Base-by-base conservation (phyloP, 2,888 invertebrate genomes). In the Adelognathus sp. region DNA sequence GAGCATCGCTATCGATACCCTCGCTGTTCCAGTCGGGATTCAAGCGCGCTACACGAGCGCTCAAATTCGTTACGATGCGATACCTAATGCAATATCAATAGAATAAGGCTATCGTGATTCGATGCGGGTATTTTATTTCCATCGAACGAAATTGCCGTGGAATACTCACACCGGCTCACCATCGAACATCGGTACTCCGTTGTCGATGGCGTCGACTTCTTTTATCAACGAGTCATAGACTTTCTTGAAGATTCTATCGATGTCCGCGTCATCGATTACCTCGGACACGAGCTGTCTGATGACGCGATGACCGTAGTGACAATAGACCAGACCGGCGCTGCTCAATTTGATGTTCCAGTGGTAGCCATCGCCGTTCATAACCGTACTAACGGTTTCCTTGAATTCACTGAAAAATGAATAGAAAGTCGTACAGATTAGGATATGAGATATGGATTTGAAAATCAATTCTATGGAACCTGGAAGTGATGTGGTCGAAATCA, bases 201-300 rank as follows among this genome's bases (percentile, higher is more conserved):
- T 99, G 90, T 99, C 99, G 70, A 99, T 96, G 0, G 96, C 99
- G 92, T 99, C 99, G 76, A 99, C 94, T 93, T 99, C 98, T 92
- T 96, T 95, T 11, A 99, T 95, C 70, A 99, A 96, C 74, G 94
- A 94, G 81, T 96, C 95, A 90, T 99, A 99, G 0, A 99, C 93
- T 89, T 95, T 94, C 80, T 93, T 92, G 86, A 93, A 97, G 11
- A 96, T 92, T 0, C 92, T 85, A 76, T 91, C 92, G 0, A 96
- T 85, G 66, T 94, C 93, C 11, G 92, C 90, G 2, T 93, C 91
- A 0, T 92, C 92, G 0, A 92, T 86, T 18, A 92, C 89, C 41
- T 93, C 89, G 4, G 92, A 89, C 27, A 95, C 82, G 24, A 96
- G 88, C 77, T 93, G 92, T 74, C 94, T 92, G 39, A 98, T 94